A percentile compares a stretch with the other conserved stretches of the same genome.
These are phyloP conservation scores for Microtus ochrogaster DNA, from an alignment of 2,113 vertebrate genomes.

Conservation along the genomic window DNA sequence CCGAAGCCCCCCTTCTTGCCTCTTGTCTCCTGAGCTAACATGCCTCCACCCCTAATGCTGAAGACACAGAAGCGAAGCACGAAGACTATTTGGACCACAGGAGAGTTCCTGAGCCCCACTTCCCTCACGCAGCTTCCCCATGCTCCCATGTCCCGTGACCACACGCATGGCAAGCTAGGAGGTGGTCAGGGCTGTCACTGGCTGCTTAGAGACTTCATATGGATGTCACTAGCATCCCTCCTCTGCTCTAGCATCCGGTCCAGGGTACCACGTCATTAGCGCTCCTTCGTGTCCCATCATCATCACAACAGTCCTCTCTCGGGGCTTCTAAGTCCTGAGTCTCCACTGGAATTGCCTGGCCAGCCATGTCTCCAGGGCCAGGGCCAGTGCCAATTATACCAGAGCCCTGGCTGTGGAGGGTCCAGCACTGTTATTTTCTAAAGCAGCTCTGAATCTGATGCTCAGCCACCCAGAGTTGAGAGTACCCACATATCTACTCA, in stretches of 20 bases:
- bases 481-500: not conserved
- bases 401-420: not conserved
- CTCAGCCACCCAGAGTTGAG: not conserved
- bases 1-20: not conserved
- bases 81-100: not conserved
- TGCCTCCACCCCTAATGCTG: not conserved
- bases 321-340: not conserved
- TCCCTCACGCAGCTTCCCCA: not conserved
- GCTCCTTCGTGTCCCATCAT: accelerated
- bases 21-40: not conserved
- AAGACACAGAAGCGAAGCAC: not conserved
- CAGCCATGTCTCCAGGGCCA: not conserved
- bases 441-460: not conserved
- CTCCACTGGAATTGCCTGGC: not conserved
- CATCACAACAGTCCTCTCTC: not conserved
- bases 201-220: not conserved
- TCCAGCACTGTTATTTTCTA: not conserved
- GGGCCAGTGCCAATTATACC: not conserved
- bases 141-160: accelerated
- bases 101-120: not conserved
- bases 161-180: not conserved
- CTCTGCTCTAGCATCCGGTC: not conserved
- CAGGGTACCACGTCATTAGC: not conserved
- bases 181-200: too few relatives aligned
- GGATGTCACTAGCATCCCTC: not conserved